phyloP scores from a whole-genome alignment of 2,888 invertebrate species.

The Drosophila villosipedis region DNA sequence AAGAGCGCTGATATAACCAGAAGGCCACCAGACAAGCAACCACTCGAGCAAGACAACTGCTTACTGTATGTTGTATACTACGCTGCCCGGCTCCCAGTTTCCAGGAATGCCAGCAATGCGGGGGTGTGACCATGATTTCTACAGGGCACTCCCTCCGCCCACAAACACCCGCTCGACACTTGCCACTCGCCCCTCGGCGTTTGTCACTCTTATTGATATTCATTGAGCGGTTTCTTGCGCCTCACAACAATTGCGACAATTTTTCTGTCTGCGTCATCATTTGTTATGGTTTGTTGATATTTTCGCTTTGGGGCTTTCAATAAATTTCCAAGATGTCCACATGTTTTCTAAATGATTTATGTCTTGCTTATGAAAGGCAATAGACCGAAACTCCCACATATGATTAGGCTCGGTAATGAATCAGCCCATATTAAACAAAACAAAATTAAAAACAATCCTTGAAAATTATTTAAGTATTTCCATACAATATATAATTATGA shows the following conservation, averaged over 20 bases:
- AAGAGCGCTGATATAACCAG: constrained; percentile 71
- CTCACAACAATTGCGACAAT: constrained; percentile 66
- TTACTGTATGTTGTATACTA: constrained; percentile 6
- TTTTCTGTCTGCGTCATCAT: constrained; percentile 69
- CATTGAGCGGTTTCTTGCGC: constrained; percentile 61
- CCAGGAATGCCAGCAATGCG: constrained; percentile 68
- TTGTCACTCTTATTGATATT: constrained; percentile 55
- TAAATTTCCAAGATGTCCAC: constrained; percentile 44
- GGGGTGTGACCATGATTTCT: constrained; percentile 61
- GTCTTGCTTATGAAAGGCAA: constrained; percentile 11
- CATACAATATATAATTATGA: neutral
- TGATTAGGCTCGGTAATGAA: constrained; percentile 5
- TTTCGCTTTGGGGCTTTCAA: constrained; percentile 28
- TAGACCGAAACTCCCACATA: constrained; percentile 1
- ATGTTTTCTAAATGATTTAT: constrained; percentile 61
- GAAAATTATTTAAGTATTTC: neutral
- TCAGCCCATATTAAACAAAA: constrained; percentile 1
- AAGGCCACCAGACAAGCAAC: constrained; percentile 45
- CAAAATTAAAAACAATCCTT: neutral
- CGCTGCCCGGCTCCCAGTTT: constrained; percentile 59
- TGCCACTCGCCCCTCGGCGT: constrained; percentile 4
- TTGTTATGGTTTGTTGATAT: constrained; percentile 62
- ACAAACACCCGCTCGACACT: constrained; percentile 14
- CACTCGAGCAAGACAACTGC: constrained; percentile 33
- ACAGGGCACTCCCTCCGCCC: neutral